Evolutionary conservation across 2,888 invertebrate species (phyloP).

Genomic region (Abrostola triplasia): DNA sequence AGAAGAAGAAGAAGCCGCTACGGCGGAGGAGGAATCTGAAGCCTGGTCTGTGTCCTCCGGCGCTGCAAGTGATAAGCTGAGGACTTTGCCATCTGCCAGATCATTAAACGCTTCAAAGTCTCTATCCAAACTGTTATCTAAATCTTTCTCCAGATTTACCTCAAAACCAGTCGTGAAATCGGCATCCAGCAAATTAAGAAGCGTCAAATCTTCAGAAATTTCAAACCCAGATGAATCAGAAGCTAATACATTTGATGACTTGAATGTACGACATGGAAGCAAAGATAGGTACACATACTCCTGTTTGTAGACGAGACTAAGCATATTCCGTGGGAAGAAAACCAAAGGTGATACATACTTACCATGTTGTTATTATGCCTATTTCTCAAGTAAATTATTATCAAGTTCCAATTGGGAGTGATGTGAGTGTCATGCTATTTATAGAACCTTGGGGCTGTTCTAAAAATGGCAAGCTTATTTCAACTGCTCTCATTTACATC

Average conservation of each 20-base stretch:
- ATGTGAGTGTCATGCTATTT: no score
- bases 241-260: slow-evolving; percentile 66
- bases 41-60: slow-evolving; percentile 66
- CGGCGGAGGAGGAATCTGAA: slow-evolving; percentile 64
- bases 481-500: no score
- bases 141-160: slow-evolving; percentile 64
- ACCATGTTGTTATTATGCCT: no score
- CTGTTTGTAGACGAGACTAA: no score
- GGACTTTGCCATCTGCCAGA: slow-evolving; percentile 46
- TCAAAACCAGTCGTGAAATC: slow-evolving; percentile 62
- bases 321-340: no score
- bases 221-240: slow-evolving; percentile 38
- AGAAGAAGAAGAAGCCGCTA: slow-evolving; percentile 43
- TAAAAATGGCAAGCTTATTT: no score
- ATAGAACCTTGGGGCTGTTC: no score
- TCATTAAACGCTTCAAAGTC: slow-evolving; percentile 54
- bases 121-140: slow-evolving; percentile 56
- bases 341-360: no score
- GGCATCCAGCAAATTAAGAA: slow-evolving; percentile 50
- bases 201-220: slow-evolving; percentile 29
- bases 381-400: no score
- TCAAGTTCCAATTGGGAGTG: no score
- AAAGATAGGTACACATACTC: slow-evolving; percentile 26
- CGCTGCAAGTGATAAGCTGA: slow-evolving; percentile 44
- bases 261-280: slow-evolving; percentile 64